Percentiles rank a stretch among this genome's conserved stretches.
phyloP scores from a whole-genome alignment of 2,113 vertebrate genomes.

The Ranitomeya imitator region DNA sequence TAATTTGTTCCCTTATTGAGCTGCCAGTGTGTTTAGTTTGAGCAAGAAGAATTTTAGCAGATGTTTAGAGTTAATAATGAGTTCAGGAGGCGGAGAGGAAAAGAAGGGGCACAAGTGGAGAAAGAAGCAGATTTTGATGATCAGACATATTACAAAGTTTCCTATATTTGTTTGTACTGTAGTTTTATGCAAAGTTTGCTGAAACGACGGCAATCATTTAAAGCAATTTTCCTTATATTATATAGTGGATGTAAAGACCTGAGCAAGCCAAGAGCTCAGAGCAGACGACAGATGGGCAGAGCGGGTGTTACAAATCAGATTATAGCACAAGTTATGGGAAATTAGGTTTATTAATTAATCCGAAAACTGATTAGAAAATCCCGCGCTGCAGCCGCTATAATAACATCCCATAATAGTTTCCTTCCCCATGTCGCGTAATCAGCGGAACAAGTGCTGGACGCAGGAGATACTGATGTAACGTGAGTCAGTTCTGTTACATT shows the following conservation, averaged over 20 bases:
- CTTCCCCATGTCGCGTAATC: not conserved
- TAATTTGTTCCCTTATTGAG: no score
- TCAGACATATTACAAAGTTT: not conserved
- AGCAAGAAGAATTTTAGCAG: no score
- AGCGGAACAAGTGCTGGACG: not conserved
- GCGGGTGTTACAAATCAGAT: not conserved
- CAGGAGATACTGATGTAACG: not conserved
- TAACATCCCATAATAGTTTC: not conserved
- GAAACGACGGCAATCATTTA: no score
- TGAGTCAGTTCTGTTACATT: not conserved
- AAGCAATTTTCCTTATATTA: no score
- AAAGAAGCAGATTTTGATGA: no score
- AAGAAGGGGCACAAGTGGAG: no score
- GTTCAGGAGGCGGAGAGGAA: no score
- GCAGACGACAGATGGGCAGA: not conserved
- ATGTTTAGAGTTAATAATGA: no score
- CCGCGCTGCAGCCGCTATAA: not conserved
- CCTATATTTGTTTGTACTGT: no score
- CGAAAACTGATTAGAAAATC: not conserved
- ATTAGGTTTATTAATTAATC: not conserved
- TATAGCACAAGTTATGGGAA: not conserved
- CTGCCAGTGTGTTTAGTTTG: no score
- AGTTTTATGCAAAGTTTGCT: no score
- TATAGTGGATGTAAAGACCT: no score
- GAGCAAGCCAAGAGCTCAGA: not conserved